phyloP scores from a whole-genome alignment of 2,113 vertebrate genomes.

The Ivindomyrus marchei region DNA sequence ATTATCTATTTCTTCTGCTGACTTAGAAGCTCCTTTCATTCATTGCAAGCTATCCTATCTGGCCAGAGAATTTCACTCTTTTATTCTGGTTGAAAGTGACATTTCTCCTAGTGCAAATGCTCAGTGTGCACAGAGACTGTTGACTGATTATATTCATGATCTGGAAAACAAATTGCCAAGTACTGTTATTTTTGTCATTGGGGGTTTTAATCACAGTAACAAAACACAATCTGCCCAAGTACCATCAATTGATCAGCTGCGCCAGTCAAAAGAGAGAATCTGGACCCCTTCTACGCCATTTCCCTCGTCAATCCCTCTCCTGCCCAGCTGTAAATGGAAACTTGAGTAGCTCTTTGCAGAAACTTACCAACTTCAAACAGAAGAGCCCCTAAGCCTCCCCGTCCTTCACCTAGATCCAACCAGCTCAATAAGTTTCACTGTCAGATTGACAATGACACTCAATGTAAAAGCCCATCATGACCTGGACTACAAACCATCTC shows the following conservation, averaged over 20 bases:
- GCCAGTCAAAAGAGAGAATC: not conserved
- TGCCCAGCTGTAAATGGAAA: not conserved
- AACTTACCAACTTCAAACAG: not conserved
- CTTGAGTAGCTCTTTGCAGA: not conserved
- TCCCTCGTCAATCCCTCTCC: not conserved
- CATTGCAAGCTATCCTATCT: not conserved
- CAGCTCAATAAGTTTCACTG: not conserved
- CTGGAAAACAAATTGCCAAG: not conserved
- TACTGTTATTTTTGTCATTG: not conserved
- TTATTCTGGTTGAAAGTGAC: not conserved
- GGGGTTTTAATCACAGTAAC: not conserved
- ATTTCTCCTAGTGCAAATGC: not conserved
- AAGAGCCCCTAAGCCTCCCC: not conserved
- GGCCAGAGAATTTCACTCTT: not conserved
- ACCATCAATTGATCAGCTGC: not conserved
- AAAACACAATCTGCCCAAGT: not conserved
- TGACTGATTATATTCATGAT: not conserved
- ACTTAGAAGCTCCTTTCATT: not conserved
- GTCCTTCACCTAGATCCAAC: not conserved
- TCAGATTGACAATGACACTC: not conserved
- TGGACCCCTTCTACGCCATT: not conserved
- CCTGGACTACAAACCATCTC: not conserved
- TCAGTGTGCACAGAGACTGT: not conserved
- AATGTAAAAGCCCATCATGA: not conserved
- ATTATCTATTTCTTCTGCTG: not conserved